Conservation (phyloP, 2,888 invertebrate genomes). For the Drosophila meridionalis region DNA sequence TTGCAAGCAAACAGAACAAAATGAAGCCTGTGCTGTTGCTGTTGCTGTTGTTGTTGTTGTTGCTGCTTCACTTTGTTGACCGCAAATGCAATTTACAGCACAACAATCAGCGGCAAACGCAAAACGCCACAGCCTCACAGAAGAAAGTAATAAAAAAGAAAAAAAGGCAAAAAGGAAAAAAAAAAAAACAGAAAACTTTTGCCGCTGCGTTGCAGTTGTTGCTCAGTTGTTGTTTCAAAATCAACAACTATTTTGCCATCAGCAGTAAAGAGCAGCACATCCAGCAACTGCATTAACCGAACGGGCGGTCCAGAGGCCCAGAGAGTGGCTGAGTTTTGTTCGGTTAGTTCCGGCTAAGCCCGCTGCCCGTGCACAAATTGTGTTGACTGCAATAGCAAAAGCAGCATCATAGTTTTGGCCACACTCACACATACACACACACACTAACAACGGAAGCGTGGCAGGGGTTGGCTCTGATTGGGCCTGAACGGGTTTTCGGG, state of each 20-base stretch:
- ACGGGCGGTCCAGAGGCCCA: conserved; percentile 22
- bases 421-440: conserved; percentile 33
- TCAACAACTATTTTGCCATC: conserved; percentile 53
- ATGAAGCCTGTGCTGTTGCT: conserved; percentile 7
- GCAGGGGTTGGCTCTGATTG: conserved; percentile 58
- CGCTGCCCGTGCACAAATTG: conserved; percentile 16
- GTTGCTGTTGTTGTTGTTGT: conserved; percentile 17
- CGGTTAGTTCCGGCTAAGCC: conserved; percentile 12
- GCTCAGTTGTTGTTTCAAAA: conserved; percentile 34
- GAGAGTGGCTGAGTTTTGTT: background rate
- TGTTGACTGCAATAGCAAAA: conserved; percentile 28
- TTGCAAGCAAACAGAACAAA: conserved; percentile 24
- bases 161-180: conserved; percentile 49
- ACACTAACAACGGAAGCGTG: conserved; percentile 26
- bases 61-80: conserved; percentile 58
- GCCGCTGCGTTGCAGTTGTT: conserved; percentile 14
- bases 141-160: conserved; percentile 62
- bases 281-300: conserved; percentile 63
- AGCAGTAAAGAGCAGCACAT: conserved; percentile 48
- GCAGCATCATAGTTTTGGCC: conserved; percentile 46
- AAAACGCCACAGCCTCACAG: conserved; percentile 40
- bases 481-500: conserved; percentile 55
- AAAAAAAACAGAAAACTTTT: conserved; percentile 45
- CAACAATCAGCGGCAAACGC: conserved; percentile 73
- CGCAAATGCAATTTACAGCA: conserved; percentile 81